A percentile compares a stretch with the other conserved stretches of the same genome.
These are phyloP conservation scores for Salticus scenicus DNA, from an alignment of 2,888 invertebrate species.

Conservation along the genomic window DNA sequence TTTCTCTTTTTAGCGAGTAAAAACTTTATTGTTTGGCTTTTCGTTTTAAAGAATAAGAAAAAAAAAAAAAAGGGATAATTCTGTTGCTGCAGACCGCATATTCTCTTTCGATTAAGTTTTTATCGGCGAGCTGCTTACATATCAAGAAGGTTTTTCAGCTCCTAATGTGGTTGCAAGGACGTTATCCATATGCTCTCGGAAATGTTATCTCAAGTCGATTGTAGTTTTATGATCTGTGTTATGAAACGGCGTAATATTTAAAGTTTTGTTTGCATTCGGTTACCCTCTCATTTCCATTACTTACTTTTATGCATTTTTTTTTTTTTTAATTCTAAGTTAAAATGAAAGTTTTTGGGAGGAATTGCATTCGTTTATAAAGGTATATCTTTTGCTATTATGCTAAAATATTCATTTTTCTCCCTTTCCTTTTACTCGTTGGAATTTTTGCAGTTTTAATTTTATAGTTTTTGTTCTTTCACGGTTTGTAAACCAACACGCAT, in stretches of 20 bases:
- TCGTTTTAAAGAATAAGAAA: slow-evolving; percentile 21
- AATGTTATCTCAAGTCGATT: neutral
- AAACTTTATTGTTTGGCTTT: slow-evolving; percentile 67
- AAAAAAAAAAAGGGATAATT: slow-evolving; percentile 51
- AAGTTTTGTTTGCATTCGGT: neutral
- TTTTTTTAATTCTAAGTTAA: too few species aligned
- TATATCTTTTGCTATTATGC: too few species aligned
- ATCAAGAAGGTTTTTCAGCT: neutral
- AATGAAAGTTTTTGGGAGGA: too few species aligned
- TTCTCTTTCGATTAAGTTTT: slow-evolving; percentile 36
- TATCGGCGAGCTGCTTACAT: slow-evolving; percentile 32
- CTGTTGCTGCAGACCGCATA: slow-evolving; percentile 4
- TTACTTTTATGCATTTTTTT: neutral
- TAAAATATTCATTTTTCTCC: too few species aligned
- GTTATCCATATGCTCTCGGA: neutral
- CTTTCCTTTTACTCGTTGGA: too few species aligned
- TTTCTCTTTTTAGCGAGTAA: slow-evolving; percentile 41
- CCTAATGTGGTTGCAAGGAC: neutral
- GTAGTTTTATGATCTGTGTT: neutral
- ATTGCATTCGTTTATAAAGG: too few species aligned
- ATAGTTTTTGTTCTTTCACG: too few species aligned
- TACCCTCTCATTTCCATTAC: neutral
- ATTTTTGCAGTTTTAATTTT: too few species aligned
- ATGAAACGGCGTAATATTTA: neutral
- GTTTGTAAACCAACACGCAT: too few species aligned